Base-by-base conservation (phyloP, 2,888 invertebrate species). In the Strigamia maritima region DNA sequence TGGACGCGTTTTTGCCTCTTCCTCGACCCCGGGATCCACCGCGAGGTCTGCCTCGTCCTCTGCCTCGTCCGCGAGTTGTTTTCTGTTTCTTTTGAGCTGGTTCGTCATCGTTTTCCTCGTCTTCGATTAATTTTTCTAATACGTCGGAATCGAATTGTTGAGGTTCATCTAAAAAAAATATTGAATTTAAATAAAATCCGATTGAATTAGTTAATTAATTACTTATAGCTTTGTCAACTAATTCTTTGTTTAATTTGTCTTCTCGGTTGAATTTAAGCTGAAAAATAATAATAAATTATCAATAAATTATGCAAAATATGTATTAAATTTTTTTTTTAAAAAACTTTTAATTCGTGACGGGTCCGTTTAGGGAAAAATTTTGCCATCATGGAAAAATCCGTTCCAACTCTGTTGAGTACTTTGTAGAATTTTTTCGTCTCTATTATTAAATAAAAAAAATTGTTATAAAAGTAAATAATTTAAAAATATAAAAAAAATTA, bases 361-460 rank as follows among this genome's bases (percentile, higher is more conserved):
- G 90, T 91, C 80, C 97, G 89, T 65, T 90, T 90, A 0, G 94
- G 92, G 87, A 97, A 96, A 65, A 94, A 87, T 77, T 91, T 90
- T 80, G 91, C 89, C 94, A 98, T 97, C 78, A 96, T 87, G 6
- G 94, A 91, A 86, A 98, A 98, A 88, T 98, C 97, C 0, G 97
- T 95, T 0, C 97, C 97, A 77, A 97, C 90, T 10, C 92, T 92
- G 83, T 93, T 94, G 12, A 98, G 87, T 0, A 95, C 95, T 83
- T 93, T 90, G 87, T 96, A 98, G 87, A 97, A 97, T 82, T 92
- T 91, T n/a, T 94, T 88, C 0, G 96, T 97, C 84, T 97, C 95
- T 80, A 89, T 10, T 83, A 83, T 77, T 54, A 24, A 79, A 75
- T 54, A 79, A 79, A 79, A 26, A 49, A 49, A 49, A 49, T n/a